Base-by-base conservation (phyloP, 2,888 invertebrate genomes). In the Thecocarcelia acutangulata region DNA sequence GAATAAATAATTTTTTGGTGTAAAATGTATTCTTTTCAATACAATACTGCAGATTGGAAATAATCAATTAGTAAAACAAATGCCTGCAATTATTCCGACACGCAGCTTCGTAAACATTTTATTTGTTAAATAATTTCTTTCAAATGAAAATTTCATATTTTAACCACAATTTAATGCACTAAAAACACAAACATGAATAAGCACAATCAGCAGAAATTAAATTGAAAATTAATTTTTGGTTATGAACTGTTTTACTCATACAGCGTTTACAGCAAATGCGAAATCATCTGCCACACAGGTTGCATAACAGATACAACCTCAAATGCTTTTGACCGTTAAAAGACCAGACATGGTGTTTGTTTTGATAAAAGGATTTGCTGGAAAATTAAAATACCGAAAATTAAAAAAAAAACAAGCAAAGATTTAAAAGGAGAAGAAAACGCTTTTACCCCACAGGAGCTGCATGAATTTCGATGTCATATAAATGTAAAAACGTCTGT, bases 311-410 rank as follows among this genome's bases (percentile, higher is more conserved):
- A 24, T 54, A 24, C 50, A 77, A 64, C 44, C 73, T 54, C 46
- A 54, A 77, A 68, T 17, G 40, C n/a, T n/a, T 61, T 75, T 78
- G 82, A 82, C 82, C 82, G 74, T 78, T 82, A 28, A 78, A 66
- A 33, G 59, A 70, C 78, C 82, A 78, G 74, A 82, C 82, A 78
- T 52, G 64, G 78, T 82, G 82, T 82, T 82, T 82, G 74, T 78
- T 82, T 75, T 82, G 82, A 82, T 82, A 82, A 82, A 78, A 78
- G 82, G 82, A 82, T 82, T 82, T 82, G 64, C 52, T 50, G 70
- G 48, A 64, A 82, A 82, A 70, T 82, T 82, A 78, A 82, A 74
- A 78, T 28, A 54, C 69, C 63, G 63, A 78, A 66, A 48, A 73
- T 50, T 28, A 28, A 54, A 46, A 50, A 58, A 58, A 56, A 37